Evolutionary conservation across 37 sponge, comb jelly and placozoan species (phyloP), one percentile per base, ranked within the genome.

Genomic region (Cliona cf. orientalis): DNA sequence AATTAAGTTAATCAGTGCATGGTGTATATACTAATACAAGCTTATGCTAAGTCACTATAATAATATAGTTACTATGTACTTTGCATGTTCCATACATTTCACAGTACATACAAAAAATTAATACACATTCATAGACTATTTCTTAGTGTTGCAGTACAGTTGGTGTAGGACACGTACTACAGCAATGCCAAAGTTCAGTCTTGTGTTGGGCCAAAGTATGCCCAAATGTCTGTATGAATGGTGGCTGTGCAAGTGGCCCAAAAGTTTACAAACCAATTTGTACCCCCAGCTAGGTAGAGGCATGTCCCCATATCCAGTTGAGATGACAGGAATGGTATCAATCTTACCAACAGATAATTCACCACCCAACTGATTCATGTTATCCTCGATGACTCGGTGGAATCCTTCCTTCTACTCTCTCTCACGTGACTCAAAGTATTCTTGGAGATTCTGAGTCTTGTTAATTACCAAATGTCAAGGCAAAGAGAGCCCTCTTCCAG

Each of bases 401-500:
- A n/a, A n/a, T n/a, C n/a, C n/a, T 66, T 29, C 19, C 37, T 11
- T 66, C 67, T 40, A 66, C 11, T 31, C 39, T 5, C 37, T 19
- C 37, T 39, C 5, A 19, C 37, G 34, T 21, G 12, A 7, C 6
- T 66, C 6, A 34, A 66, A 66, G 19, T 35, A 61, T 21, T 7
- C 19, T 5, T 34, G 21, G 40, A 66, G 37, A 35, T 11, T 29
- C 39, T 66, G 6, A 21, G 67, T 35, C n/a, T n/a, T n/a, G 39
- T 3, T 39, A 40, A 34, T 66, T 66, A 19, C 40, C 67, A 66
- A 66, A 66, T 37, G 67, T 66, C 35, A 66, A 12, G 34, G 39
- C 67, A 66, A 66, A 66, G 67, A 66, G 37, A 31, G 38, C 37
- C 9, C 67, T 11, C 19, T 66, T 66, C 67, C 67, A 66, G 19